Percentiles rank a stretch among this genome's conserved stretches.
phyloP scores from a whole-genome alignment of 2,888 invertebrate genomes.

The Volucella zonaria region DNA sequence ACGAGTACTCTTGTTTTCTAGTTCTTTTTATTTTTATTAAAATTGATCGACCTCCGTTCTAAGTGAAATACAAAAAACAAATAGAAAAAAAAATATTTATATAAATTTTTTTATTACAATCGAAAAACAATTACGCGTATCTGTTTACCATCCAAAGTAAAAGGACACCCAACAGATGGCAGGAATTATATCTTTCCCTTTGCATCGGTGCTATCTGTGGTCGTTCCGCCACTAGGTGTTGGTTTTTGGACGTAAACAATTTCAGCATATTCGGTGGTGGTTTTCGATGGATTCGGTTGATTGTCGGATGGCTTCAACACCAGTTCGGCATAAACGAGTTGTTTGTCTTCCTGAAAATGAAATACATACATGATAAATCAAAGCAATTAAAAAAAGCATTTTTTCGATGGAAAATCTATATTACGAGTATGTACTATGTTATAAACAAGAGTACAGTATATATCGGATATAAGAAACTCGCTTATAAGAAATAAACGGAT shows the following conservation, averaged over 20 bases:
- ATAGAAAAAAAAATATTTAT: not conserved
- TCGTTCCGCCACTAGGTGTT: conserved; percentile 35
- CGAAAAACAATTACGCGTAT: conserved; percentile 15
- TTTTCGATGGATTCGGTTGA: conserved; percentile 81
- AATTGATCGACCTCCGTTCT: not conserved
- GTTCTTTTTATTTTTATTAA: no score
- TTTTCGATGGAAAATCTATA: no score
- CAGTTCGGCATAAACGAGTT: conserved; percentile 89
- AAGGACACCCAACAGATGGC: conserved; percentile 11
- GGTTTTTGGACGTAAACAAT: conserved; percentile 86
- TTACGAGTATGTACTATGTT: no score
- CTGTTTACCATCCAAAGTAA: not conserved
- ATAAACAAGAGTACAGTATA: no score
- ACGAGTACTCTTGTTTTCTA: not conserved
- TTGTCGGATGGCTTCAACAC: conserved; percentile 84
- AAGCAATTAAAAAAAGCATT: not conserved
- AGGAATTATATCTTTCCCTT: conserved; percentile 54
- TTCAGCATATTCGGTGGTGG: conserved; percentile 91
- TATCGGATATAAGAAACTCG: no score
- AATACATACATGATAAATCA: not conserved
- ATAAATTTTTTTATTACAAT: conserved; percentile 29
- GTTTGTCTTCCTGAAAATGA: conserved; percentile 84
- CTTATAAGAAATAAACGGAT: no score
- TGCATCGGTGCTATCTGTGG: conserved; percentile 31
- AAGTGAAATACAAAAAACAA: not conserved